Conservation (phyloP, 2,797 vertebrate genomes). For the Sarcoramphus papa region DNA sequence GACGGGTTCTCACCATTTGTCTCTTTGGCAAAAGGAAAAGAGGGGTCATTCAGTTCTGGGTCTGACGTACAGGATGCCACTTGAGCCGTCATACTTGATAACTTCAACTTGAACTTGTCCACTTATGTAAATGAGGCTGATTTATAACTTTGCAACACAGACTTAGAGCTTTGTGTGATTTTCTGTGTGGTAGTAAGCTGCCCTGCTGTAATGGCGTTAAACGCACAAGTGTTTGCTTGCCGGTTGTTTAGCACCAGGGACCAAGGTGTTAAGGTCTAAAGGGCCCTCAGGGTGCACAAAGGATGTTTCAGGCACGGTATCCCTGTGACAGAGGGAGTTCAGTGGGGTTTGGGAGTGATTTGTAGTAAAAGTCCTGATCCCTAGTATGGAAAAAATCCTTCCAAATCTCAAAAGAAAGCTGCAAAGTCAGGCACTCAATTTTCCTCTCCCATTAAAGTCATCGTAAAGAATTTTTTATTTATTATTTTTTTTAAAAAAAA, state of each 20-base stretch:
- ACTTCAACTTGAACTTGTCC: slow-evolving; percentile 71
- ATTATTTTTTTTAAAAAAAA: not conserved
- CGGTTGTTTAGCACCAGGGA: not conserved
- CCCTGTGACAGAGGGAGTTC: not conserved
- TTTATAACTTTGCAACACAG: slow-evolving; percentile 4
- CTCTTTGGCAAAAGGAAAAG: slow-evolving; percentile 68
- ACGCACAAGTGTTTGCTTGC: not conserved
- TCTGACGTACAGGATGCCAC: slow-evolving; percentile 72
- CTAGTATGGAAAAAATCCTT: not conserved
- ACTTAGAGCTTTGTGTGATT: not conserved
- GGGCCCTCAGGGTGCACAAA: not conserved
- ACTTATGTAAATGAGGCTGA: slow-evolving; percentile 27
- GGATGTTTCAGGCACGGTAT: not conserved
- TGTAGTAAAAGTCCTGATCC: not conserved
- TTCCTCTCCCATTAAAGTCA: not conserved
- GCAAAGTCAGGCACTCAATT: not conserved
- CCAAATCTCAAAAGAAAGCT: not conserved
- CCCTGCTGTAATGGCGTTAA: not conserved
- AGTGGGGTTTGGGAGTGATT: not conserved
- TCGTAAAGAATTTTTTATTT: not conserved
- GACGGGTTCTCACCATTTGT: slow-evolving; percentile 58
- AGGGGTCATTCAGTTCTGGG: slow-evolving; percentile 39
- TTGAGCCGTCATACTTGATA: slow-evolving; percentile 31
- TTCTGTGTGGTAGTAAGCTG: not conserved
- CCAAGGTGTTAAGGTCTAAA: not conserved